Evolutionary conservation across 2,113 vertebrate species (phyloP).

Genomic region (Heteronetta atricapilla): DNA sequence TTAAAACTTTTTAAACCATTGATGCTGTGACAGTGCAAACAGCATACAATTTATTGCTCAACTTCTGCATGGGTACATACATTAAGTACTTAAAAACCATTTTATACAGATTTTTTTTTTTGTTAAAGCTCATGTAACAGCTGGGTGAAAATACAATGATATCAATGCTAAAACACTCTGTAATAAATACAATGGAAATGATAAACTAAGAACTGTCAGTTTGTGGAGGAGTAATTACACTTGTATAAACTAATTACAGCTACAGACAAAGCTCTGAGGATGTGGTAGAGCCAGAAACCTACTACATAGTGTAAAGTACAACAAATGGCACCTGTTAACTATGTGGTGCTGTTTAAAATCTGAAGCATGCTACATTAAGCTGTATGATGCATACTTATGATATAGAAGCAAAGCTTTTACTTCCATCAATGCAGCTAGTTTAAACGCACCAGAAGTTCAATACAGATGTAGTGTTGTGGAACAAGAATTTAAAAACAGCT

Average conservation of each 20-base stretch:
- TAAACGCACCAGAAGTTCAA: slow-evolving; percentile 67
- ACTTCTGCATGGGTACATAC: slow-evolving; percentile 88
- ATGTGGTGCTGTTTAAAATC: slow-evolving; percentile 57
- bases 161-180: slow-evolving; percentile 85
- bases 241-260: slow-evolving; percentile 78
- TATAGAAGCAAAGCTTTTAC: slow-evolving; percentile 57
- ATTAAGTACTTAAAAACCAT: slow-evolving; percentile 81
- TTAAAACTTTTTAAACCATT: slow-evolving; percentile 77
- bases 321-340: slow-evolving; percentile 59
- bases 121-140: slow-evolving; percentile 93
- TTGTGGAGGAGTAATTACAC: slow-evolving; percentile 77
- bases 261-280: slow-evolving; percentile 74
- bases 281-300: slow-evolving; percentile 74
- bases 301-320: slow-evolving; percentile 67
- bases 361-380: slow-evolving; percentile 60
- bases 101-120: slow-evolving; percentile 86
- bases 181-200: slow-evolving; percentile 91
- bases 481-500: slow-evolving; percentile 30
- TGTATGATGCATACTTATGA: slow-evolving; percentile 40
- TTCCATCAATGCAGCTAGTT: slow-evolving; percentile 66
- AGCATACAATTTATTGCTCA: slow-evolving; percentile 96
- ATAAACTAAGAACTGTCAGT: slow-evolving; percentile 81
- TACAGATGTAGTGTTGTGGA: slow-evolving; percentile 77
- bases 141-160: slow-evolving; percentile 86
- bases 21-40: slow-evolving; percentile 90